phyloP scores from a whole-genome alignment of 2,888 invertebrate genomes.

The Neoscelio sp. region DNA sequence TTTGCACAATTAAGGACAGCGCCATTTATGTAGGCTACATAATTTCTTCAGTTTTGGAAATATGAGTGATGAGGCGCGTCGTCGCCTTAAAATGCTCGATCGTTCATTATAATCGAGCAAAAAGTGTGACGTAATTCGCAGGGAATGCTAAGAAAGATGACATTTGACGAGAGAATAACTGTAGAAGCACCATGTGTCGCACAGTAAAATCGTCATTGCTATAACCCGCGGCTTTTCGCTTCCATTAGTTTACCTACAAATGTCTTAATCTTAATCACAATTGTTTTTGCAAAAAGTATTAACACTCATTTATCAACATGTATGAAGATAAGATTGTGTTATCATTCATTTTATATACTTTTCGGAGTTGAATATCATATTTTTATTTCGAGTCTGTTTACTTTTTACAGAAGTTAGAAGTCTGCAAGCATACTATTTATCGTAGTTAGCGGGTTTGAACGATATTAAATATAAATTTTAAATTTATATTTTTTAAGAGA shows the following conservation, averaged over 20 bases:
- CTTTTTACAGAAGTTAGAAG: no score
- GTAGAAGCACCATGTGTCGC: slow-evolving; percentile 53
- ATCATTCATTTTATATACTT: neutral
- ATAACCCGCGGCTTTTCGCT: slow-evolving; percentile 34
- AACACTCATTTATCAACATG: slow-evolving; percentile 38
- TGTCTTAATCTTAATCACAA: slow-evolving; percentile 46
- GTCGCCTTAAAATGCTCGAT: slow-evolving; percentile 71
- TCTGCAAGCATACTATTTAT: no score
- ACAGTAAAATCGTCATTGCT: slow-evolving; percentile 26
- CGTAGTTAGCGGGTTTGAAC: no score
- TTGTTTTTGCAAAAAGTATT: slow-evolving; percentile 5
- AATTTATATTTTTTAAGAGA: no score
- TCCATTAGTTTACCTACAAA: slow-evolving; percentile 21
- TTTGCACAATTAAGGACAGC: slow-evolving; percentile 15
- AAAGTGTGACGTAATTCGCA: slow-evolving; percentile 56
- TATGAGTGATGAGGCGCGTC: slow-evolving; percentile 78
- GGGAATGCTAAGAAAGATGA: slow-evolving; percentile 51
- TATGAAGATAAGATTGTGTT: slow-evolving; percentile 29
- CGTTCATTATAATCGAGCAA: slow-evolving; percentile 52
- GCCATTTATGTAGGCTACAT: slow-evolving; percentile 19
- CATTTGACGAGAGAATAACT: slow-evolving; percentile 46
- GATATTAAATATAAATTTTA: no score
- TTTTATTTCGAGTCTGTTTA: no score
- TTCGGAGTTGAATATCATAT: neutral
- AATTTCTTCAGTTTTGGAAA: slow-evolving; percentile 29